Percentiles rank a stretch among this genome's conserved stretches.
These are phyloP conservation scores for Drosophila tanythrix DNA, from an alignment of 2,888 invertebrate genomes.

Conservation along the genomic window DNA sequence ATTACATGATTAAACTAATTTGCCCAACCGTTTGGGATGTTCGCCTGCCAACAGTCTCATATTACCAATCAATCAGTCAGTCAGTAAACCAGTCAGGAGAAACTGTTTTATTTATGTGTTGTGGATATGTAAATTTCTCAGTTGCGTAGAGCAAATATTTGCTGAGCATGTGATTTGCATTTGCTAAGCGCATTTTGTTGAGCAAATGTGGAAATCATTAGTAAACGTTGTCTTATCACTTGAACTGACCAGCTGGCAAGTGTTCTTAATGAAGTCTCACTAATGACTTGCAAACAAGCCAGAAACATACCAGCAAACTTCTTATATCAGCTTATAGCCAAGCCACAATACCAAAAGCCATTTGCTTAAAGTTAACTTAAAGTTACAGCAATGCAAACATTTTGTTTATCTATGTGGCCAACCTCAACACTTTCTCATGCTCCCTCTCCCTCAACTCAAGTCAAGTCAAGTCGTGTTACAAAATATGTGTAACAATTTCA, in stretches of 20 bases:
- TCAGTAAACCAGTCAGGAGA: not conserved
- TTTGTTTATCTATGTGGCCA: conserved; percentile 53
- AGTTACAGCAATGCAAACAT: conserved; percentile 42
- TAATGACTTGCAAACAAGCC: conserved; percentile 65
- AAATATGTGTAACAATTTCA: conserved; percentile 38
- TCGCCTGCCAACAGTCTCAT: not conserved
- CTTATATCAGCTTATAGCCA: conserved; percentile 19
- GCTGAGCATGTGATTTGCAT: not conserved
- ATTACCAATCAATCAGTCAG: not conserved
- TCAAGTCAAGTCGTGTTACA: not conserved
- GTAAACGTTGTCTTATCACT: conserved; percentile 21
- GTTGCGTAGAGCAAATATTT: not conserved
- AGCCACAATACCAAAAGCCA: conserved; percentile 11
- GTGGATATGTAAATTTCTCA: not conserved
- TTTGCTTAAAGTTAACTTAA: conserved; percentile 16
- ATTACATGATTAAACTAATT: not conserved
- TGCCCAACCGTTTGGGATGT: not conserved
- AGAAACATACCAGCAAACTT: conserved; percentile 37
- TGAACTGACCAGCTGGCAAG: conserved; percentile 31
- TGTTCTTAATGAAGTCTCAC: conserved; percentile 42
- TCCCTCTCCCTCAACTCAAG: conserved; percentile 6
- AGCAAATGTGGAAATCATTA: conserved; percentile 35
- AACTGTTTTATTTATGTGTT: not conserved
- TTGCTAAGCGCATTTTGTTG: conserved; percentile 2
- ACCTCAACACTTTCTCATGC: conserved; percentile 13